Percentiles rank a stretch among this genome's conserved stretches.
Conservation (phyloP, 2,797 vertebrate species). For the Thalassophryne amazonica region DNA sequence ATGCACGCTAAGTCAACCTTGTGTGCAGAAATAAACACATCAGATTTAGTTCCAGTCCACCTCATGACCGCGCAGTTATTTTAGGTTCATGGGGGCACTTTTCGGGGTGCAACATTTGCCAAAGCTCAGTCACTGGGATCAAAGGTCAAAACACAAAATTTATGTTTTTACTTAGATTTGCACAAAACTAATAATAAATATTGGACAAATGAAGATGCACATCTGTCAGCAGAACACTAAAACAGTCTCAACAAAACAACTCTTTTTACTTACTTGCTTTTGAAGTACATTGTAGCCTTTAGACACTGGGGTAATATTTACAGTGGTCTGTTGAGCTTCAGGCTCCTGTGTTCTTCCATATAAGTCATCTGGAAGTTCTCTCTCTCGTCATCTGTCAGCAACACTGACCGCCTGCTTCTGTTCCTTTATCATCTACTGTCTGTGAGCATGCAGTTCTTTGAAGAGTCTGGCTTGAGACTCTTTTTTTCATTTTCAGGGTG, state of each 20-base stretch:
- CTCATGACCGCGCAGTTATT: slow-evolving; percentile 24
- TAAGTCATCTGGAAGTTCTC: slow-evolving; percentile 21
- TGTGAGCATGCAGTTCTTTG: neutral
- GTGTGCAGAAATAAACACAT: slow-evolving; percentile 28
- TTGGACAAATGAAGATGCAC: no score
- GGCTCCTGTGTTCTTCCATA: neutral
- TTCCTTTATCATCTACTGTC: neutral
- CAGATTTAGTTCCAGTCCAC: slow-evolving; percentile 15
- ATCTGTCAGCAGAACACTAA: no score
- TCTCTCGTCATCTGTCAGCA: neutral
- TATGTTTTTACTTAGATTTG: no score
- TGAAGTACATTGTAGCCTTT: no score
- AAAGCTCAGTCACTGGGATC: no score
- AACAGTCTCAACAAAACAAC: no score
- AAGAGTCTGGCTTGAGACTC: slow-evolving; percentile 11
- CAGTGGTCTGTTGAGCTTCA: slow-evolving; percentile 27
- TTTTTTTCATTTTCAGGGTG: neutral
- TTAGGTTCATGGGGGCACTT: neutral
- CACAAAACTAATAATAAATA: no score
- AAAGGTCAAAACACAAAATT: no score
- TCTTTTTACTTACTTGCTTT: no score
- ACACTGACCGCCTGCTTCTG: neutral
- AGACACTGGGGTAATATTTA: no score
- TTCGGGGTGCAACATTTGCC: slow-evolving; percentile 23
- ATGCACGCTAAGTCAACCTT: slow-evolving; percentile 18